Percentiles rank a stretch among this genome's conserved stretches.
phyloP scores from a whole-genome alignment of 2,888 invertebrate genomes.

The Proisotoma minuta region DNA sequence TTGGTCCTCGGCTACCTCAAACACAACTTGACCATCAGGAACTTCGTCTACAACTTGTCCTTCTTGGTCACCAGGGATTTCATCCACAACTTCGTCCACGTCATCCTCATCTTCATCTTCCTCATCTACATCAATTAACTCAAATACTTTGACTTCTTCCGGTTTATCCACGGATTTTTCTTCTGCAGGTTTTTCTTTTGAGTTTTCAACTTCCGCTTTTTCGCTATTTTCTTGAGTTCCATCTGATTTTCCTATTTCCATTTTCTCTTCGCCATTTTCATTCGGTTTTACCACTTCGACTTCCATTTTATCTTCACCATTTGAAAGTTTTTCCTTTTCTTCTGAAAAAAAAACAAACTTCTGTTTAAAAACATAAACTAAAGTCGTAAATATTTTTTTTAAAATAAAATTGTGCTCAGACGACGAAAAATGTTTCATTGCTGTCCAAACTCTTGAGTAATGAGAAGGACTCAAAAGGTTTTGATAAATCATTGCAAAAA shows the following conservation, averaged over 20 bases:
- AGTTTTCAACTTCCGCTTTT: neutral
- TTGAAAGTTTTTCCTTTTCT: constrained; percentile 5
- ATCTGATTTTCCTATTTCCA: neutral
- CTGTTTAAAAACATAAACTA: too few species aligned
- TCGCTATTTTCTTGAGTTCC: neutral
- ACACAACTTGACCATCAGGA: neutral
- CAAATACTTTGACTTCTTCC: neutral
- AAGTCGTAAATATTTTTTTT: too few species aligned
- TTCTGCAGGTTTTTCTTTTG: constrained; percentile 7
- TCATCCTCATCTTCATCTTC: constrained; percentile 8
- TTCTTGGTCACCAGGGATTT: constrained; percentile 2
- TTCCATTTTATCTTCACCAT: neutral
- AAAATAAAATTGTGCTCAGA: too few species aligned
- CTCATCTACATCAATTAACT: neutral
- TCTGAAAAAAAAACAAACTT: neutral
- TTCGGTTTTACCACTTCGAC: constrained; percentile 4
- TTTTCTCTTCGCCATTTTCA: neutral
- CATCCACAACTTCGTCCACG: neutral
- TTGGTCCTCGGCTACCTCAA: neutral
- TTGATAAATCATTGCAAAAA: neutral
- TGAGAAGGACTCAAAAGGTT: too few species aligned
- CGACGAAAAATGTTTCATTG: too few species aligned
- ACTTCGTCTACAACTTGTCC: neutral
- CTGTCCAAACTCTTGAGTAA: too few species aligned
- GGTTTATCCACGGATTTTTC: neutral